phyloP scores from a whole-genome alignment of 2,888 invertebrate species.

The Oligia latruncula region DNA sequence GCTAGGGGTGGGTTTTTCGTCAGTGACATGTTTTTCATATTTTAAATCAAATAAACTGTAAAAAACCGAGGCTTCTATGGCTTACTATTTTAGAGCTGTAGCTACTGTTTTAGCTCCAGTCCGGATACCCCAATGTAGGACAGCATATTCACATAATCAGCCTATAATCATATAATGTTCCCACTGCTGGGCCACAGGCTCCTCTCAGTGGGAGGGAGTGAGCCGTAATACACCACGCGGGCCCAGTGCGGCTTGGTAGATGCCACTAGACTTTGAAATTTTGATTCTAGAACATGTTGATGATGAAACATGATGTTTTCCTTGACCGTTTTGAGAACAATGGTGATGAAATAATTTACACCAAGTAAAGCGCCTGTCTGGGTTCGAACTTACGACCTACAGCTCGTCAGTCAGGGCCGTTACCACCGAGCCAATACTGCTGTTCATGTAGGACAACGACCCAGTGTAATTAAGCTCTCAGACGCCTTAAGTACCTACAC shows the following conservation, averaged over 20 bases:
- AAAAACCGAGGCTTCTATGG: neutral
- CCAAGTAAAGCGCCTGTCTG: neutral
- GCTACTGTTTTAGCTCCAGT: neutral
- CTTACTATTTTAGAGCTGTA: neutral
- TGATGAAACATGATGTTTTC: neutral
- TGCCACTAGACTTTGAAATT: neutral
- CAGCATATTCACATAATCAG: neutral
- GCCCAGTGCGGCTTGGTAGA: neutral
- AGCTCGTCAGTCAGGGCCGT: no score
- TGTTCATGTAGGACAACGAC: neutral
- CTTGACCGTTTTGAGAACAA: neutral
- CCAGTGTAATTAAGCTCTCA: neutral
- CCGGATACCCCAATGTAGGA: neutral
- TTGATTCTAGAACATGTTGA: neutral
- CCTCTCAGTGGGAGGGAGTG: neutral
- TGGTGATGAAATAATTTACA: neutral
- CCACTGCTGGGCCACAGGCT: neutral
- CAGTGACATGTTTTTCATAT: slow-evolving; percentile 13
- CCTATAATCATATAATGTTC: neutral
- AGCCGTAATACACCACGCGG: neutral
- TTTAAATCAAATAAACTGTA: slow-evolving; percentile 10
- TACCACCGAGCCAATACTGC: no score
- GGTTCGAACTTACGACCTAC: neutral
- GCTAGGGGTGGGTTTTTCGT: slow-evolving; percentile 15
- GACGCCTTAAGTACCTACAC: neutral